These are phyloP conservation scores for Trissolcus japonicus DNA, from an alignment of 2,888 invertebrate genomes.

Conservation along the genomic window DNA sequence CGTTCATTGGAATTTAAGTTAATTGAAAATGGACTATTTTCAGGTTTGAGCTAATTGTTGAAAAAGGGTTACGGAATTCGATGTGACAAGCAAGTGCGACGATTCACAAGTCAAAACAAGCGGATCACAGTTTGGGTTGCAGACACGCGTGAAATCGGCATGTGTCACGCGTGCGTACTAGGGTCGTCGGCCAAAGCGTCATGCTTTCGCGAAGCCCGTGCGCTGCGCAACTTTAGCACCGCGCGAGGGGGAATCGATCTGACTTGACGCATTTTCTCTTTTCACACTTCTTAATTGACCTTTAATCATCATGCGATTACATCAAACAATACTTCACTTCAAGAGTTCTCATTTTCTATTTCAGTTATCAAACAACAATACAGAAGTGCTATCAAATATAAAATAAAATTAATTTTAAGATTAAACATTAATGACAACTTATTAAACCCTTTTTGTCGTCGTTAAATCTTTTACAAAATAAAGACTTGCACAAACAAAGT, in stretches of 20 bases:
- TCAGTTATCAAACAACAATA: no score
- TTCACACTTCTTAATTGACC: conserved; percentile 47
- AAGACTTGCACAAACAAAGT: no score
- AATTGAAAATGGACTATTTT: no score
- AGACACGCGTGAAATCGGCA: conserved; percentile 48
- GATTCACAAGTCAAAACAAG: conserved; percentile 30
- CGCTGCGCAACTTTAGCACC: conserved; percentile 37
- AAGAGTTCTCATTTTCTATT: no score
- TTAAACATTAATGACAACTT: no score
- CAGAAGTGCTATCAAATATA: no score
- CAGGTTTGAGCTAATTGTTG: no score
- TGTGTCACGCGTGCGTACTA: conserved; percentile 50
- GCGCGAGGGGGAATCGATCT: conserved; percentile 49
- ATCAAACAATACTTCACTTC: no score
- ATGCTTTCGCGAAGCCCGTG: conserved; percentile 49
- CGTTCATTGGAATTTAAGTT: no score
- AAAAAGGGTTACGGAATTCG: neutral
- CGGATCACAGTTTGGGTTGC: conserved; percentile 14
- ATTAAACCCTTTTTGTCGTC: no score
- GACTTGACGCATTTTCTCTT: conserved; percentile 68
- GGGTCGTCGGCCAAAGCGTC: conserved; percentile 29
- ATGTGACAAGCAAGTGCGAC: neutral
- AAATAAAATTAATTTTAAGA: no score
- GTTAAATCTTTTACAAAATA: no score
- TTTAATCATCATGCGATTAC: conserved; percentile 23